Evolutionary conservation across 2,113 vertebrate species (phyloP), one percentile per base, ranked within the genome.

Genomic region (Myiopsitta monachus): DNA sequence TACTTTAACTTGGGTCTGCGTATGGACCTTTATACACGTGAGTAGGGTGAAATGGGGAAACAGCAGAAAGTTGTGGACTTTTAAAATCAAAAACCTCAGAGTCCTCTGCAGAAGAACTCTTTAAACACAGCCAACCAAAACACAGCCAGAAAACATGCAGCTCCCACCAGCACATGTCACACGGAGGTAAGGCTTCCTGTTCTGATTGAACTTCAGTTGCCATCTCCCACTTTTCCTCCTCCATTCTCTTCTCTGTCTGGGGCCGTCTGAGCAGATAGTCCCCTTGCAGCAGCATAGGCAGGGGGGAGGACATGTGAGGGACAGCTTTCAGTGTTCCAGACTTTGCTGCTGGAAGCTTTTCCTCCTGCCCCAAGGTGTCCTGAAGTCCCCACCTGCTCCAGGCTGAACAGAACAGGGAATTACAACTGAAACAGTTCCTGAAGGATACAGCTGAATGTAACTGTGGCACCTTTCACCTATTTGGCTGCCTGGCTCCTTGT

Each of bases 401-500:
- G 43, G 55, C 73, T 83, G 83, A 88, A 85, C 52, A 69, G 87
- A 90, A 91, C 92, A 74, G 47, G 19, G 70, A 49, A 90, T 88
- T 67, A 54, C 31, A 70, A 7, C 28, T 77, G 78, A 36, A 86
- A 77, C 26, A 90, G 61, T 68, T 81, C 38, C 93, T 13, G 15
- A 83, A 72, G 52, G 54, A 59, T 70, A 49, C 19, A 59, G 92
- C 55, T 77, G 7, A 78, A 51, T 75, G 43, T 23, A 59, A 8
- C 41, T 67, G 81, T 2, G 5, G 55, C 13, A 16, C 95, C 94
- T 96, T 95, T 93, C 9, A 5, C 90, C 83, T 90, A 44, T 83
- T 93, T 95, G 90, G 90, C 95, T 93, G 92, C 68, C 39, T 55
- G 73, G 76, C 36, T 88, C 27, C 83, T 79, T 74, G 31, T 54